Percentiles rank a stretch among this genome's conserved stretches.
Evolutionary conservation across 2,888 invertebrate species (phyloP).

Genomic region (Nasonovia ribisnigri): DNA sequence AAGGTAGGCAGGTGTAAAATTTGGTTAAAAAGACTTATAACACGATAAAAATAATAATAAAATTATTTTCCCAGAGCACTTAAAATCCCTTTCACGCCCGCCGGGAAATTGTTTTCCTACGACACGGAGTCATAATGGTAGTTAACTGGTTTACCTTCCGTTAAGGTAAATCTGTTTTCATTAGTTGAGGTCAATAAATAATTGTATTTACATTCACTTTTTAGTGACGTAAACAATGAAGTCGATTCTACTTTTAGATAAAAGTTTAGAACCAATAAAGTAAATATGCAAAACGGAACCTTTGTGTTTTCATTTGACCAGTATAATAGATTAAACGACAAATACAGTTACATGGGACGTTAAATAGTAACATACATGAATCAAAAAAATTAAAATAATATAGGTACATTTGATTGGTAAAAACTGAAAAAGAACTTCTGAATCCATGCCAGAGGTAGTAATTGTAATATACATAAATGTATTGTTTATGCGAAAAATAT

Average conservation of each 20-base stretch:
- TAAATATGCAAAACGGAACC: not conserved
- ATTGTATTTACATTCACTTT: not conserved
- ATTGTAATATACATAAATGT: not conserved
- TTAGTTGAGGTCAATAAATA: not conserved
- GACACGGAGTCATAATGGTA: not conserved
- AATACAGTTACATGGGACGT: not conserved
- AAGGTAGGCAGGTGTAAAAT: not conserved
- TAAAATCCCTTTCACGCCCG: not conserved
- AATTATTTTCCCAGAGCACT: not conserved
- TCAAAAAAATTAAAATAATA: not conserved
- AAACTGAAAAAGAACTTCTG: not conserved
- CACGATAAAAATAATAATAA: not conserved
- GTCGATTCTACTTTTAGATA: not conserved
- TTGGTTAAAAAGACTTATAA: not conserved
- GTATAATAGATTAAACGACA: not conserved
- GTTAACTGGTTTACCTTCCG: conserved; percentile 13
- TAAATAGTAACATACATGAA: not conserved
- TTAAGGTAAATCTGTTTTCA: not conserved
- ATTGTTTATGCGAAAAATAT: not conserved
- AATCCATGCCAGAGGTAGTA: not conserved
- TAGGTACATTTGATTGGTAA: not conserved
- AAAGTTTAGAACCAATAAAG: not conserved
- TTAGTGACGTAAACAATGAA: not conserved
- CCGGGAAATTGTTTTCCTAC: not conserved
- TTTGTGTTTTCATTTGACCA: not conserved